These are phyloP conservation scores for Athripsodes cinereus DNA, from an alignment of 2,888 invertebrate genomes.

Conservation along the genomic window DNA sequence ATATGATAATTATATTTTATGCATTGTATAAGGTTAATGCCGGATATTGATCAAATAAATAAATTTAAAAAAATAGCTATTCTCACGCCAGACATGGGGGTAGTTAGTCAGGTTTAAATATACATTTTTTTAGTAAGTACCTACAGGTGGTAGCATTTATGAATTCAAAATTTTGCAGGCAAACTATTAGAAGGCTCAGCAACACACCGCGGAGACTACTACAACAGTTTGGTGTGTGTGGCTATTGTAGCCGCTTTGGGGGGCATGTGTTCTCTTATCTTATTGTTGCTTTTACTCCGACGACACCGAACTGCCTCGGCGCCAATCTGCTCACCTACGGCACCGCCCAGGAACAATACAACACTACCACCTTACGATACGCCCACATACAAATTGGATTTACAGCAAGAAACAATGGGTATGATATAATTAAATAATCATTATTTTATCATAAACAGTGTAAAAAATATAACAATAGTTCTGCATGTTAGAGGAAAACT, in stretches of 20 bases:
- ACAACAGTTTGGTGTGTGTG: conserved; percentile 81
- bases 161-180: conserved; percentile 37
- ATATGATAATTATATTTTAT: no score
- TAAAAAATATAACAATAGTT: no score
- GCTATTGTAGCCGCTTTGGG: conserved; percentile 83
- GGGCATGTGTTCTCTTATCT: conserved; percentile 71
- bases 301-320: conserved; percentile 53
- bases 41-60: no score
- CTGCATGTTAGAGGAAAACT: no score
- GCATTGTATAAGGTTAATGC: no score
- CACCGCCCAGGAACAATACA: conserved; percentile 71
- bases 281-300: conserved; percentile 73
- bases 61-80: no score
- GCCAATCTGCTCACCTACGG: conserved; percentile 44
- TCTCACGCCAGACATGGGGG: no score
- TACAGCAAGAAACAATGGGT: conserved; percentile 92
- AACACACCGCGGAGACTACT: conserved; percentile 64
- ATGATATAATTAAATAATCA: conserved; percentile 35
- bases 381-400: conserved; percentile 89
- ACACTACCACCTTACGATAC: conserved; percentile 81
- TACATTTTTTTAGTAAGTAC: no score
- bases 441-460: no score
- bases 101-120: no score
- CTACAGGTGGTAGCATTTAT: no score
- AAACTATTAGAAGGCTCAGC: conserved; percentile 43